Evolutionary conservation across 1,140 invertebrate genomes (phyloP), one percentile per base, ranked within the genome.

Genomic region (Rhopalosiphum maidis): DNA sequence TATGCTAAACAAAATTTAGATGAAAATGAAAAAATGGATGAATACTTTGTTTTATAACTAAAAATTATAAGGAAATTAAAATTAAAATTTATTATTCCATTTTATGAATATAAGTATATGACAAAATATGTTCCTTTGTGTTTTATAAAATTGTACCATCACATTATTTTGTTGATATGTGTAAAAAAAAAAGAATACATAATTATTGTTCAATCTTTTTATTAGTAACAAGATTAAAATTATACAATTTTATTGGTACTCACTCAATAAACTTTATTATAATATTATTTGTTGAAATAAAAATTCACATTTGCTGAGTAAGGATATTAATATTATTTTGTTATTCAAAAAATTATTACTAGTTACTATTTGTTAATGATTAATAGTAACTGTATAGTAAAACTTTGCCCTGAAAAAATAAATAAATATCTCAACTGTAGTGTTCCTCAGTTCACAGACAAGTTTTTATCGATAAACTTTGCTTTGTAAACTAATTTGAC

Each of bases 1-100:
- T 95, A 96, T 94, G 96, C 98, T 9, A 95, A 96, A 68, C 93
- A 95, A 90, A 94, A 95, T 83, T 95, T 98, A 86, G 95, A 97
- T 37, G 94, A 96, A 93, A 94, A 95, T 30, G 25, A 60, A 3
- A 35, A 68, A 90, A 43, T 4, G 6, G 89, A 90, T 22, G 89
- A 30, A 68, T 90, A 68, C 60, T 90, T 90, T 68, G 43, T 43
- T 43, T 60, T 41, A 90, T 90, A 60, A 41, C 18, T 88, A 48
- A 21, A 51, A 41, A 85, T 85, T 41, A 22, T 85, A 68, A 68
- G 60, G 15, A 4, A 68, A 82, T 37, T 82, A n/a, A 35, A 77
- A 37, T 82, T 37, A 35, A 68, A 68, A 68, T 68, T 68, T 68
- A n/a, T 68, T 68, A 68, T 68, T 68, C 60, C 60, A 68, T 68